Conservation (phyloP, 2,113 vertebrate species). For the Hirundichthys speculiger region DNA sequence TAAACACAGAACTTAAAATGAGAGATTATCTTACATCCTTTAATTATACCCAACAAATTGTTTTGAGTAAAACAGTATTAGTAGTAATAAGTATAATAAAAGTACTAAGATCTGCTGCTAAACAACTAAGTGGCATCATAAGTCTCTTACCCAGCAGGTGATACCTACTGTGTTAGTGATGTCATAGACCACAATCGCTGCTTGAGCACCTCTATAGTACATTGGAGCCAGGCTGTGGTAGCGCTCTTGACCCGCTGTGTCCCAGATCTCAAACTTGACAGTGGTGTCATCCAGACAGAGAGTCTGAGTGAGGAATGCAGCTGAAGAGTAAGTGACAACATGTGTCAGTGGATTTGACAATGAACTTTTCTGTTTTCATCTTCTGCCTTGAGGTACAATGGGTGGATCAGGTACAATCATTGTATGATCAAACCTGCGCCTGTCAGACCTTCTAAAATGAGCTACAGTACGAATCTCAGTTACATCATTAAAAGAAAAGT, state of each 20-base stretch:
- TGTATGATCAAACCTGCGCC: no score
- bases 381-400: not conserved
- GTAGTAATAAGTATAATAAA: not conserved
- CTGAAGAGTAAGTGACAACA: constrained; percentile 60
- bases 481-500: no score
- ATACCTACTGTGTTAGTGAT: constrained; percentile 92
- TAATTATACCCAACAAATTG: not conserved
- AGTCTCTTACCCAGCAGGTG: not conserved
- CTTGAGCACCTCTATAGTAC: constrained; percentile 96
- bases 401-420: not conserved
- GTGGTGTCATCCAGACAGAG: constrained; percentile 97
- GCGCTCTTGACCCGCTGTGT: constrained; percentile 94
- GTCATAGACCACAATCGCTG: constrained; percentile 96
- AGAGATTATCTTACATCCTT: no score
- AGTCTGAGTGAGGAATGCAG: constrained; percentile 96
- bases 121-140: not conserved
- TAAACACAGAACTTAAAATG: no score
- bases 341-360: not conserved
- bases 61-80: fast-evolving
- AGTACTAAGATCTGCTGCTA: not conserved
- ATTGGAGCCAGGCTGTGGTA: constrained; percentile 98
- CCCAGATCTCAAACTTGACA: constrained; percentile 98
- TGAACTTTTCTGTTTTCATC: not conserved
- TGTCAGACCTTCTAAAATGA: no score
- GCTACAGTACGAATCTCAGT: no score